Percentiles rank a stretch among this genome's conserved stretches.
phyloP scores from a whole-genome alignment of 2,888 invertebrate species.

The Pardosa pseudoannulata region DNA sequence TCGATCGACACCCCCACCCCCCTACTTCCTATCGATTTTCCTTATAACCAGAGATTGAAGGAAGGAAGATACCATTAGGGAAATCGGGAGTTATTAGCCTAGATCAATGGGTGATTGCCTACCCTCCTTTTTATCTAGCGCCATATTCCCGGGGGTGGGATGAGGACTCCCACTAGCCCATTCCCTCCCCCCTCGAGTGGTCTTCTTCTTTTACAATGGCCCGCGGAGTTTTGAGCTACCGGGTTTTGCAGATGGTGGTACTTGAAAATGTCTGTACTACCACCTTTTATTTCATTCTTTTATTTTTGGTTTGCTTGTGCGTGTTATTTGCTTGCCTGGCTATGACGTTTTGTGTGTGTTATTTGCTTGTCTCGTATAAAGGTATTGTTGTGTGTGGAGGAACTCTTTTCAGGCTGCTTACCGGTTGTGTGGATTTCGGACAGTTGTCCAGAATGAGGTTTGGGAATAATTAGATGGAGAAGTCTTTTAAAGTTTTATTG shows the following conservation, averaged over 20 bases:
- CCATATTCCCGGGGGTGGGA: slow-evolving; percentile 26
- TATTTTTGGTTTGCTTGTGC: neutral
- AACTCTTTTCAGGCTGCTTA: no score
- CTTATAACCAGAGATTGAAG: slow-evolving; percentile 60
- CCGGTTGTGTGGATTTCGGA: no score
- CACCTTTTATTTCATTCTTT: no score
- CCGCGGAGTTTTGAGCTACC: slow-evolving; percentile 14
- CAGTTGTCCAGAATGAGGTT: no score
- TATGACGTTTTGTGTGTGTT: neutral
- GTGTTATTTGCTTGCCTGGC: neutral
- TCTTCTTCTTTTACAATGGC: slow-evolving; percentile 40
- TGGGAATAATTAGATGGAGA: no score
- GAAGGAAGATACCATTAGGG: slow-evolving; percentile 68
- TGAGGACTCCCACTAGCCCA: neutral
- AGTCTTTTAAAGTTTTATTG: no score
- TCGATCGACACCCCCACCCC: slow-evolving; percentile 38
- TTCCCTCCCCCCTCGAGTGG: neutral
- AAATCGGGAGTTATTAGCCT: slow-evolving; percentile 70
- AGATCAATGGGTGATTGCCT: slow-evolving; percentile 69
- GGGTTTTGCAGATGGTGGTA: slow-evolving; percentile 19
- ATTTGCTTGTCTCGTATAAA: neutral
- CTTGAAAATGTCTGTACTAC: slow-evolving; percentile 6
- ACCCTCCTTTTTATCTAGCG: slow-evolving; percentile 60
- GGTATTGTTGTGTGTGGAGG: no score
- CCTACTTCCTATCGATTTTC: slow-evolving; percentile 44